Evolutionary conservation across 2,113 vertebrate species (phyloP).

Genomic region (Nibea coibor): DNA sequence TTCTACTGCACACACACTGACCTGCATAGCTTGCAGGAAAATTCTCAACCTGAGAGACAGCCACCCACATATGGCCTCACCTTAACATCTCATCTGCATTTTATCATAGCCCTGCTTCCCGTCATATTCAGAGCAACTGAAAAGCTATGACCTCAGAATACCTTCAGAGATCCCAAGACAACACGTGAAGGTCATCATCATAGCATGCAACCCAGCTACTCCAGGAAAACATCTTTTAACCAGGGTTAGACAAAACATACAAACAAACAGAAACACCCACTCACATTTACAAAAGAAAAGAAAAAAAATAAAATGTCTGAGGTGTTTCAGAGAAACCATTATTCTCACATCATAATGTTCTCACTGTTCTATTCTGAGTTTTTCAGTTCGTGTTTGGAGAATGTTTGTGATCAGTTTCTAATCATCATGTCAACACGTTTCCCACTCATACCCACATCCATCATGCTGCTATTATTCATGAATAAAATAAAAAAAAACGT

Average conservation of each 20-base stretch:
- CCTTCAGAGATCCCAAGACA: conserved; percentile 24
- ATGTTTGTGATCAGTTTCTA: background rate
- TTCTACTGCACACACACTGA: conserved; percentile 2
- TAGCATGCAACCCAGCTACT: background rate
- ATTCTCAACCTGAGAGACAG: conserved; percentile 49
- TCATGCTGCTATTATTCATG: background rate
- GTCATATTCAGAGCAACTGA: conserved; percentile 8
- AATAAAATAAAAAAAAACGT: conserved; percentile 1
- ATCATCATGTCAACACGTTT: conserved; percentile 1
- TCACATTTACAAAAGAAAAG: background rate
- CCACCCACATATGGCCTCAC: conserved; percentile 53
- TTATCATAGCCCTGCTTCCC: conserved; percentile 9
- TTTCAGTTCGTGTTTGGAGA: background rate
- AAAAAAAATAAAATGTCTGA: background rate
- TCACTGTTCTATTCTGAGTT: background rate
- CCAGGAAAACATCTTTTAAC: conserved; percentile 51
- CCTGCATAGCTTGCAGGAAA: conserved; percentile 54
- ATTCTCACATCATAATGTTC: conserved; percentile 5
- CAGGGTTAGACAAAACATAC: background rate
- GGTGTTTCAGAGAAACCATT: background rate
- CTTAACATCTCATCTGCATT: conserved; percentile 53
- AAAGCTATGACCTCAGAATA: conserved; percentile 31
- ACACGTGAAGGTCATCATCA: conserved; percentile 31
- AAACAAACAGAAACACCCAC: conserved; percentile 33
- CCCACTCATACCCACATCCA: too few relatives aligned